These are phyloP conservation scores for Tympanuchus pallidicinctus DNA, from an alignment of 2,113 vertebrate species.

Conservation along the genomic window DNA sequence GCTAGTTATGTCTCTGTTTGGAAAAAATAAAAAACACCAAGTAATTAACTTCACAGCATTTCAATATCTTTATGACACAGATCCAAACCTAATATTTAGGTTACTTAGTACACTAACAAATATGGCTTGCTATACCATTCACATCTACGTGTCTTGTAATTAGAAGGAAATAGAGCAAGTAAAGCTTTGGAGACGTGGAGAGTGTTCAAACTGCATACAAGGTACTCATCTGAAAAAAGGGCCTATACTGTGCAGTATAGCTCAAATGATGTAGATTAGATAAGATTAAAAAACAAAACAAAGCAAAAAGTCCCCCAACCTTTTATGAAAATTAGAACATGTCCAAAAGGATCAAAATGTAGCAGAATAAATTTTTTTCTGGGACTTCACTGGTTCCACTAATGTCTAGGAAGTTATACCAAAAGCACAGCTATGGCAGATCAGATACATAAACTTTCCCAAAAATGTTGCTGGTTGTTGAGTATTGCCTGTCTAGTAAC, in stretches of 20 bases:
- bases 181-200: not conserved
- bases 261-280: not conserved
- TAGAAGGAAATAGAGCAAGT: not conserved
- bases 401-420: not conserved
- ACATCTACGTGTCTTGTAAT: not conserved
- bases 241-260: not conserved
- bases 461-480: not conserved
- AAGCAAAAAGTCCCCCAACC: no score
- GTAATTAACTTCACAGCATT: not conserved
- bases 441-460: not conserved
- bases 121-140: not conserved
- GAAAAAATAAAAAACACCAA: not conserved
- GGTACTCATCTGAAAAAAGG: not conserved
- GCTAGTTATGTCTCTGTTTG: not conserved
- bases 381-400: not conserved
- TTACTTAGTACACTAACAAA: not conserved
- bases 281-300: not conserved
- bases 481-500: not conserved
- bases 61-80: not conserved
- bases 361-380: rapidly evolving
- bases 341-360: not conserved
- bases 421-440: not conserved
- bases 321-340: not conserved
- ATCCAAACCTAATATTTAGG: not conserved
- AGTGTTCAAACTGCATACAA: not conserved